Evolutionary conservation across 2,797 vertebrate genomes (phyloP).

Genomic region (Otolemur crassicaudatus): DNA sequence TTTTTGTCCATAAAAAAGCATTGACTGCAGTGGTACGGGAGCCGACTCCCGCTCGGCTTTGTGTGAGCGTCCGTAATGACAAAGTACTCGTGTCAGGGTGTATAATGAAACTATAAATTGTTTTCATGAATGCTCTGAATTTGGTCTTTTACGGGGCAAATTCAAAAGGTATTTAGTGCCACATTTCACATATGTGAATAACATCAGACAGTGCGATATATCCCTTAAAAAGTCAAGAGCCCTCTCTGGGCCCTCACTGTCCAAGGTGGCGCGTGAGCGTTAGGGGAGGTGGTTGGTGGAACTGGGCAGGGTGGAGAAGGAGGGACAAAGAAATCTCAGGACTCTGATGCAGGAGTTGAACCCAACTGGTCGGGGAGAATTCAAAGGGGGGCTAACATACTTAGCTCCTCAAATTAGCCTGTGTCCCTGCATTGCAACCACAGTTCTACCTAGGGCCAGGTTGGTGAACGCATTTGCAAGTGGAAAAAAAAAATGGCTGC

Average conservation of each 20-base stretch:
- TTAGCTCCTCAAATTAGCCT: background rate
- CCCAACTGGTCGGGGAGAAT: background rate
- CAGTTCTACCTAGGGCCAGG: background rate
- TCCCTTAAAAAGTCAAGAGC: constrained; percentile 72
- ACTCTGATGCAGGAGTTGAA: background rate
- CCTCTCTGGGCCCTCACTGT: background rate
- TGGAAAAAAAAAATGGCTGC: background rate
- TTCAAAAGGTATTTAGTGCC: constrained; percentile 85
- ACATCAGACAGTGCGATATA: constrained; percentile 37
- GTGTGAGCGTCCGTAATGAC: constrained; percentile 83
- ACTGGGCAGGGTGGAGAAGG: background rate
- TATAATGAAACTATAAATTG: constrained; percentile 90
- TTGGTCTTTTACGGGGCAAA: constrained; percentile 83
- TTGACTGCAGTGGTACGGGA: constrained; percentile 79
- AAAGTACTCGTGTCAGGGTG: constrained; percentile 86
- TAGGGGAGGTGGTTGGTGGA: background rate
- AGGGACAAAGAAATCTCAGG: fast-evolving
- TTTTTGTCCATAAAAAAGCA: constrained; percentile 83
- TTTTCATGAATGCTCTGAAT: constrained; percentile 87
- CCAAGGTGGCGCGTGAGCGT: background rate
- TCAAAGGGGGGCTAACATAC: background rate
- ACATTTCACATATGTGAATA: constrained; percentile 78
- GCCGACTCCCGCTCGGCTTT: constrained; percentile 83
- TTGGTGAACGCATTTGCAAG: background rate
- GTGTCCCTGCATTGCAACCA: background rate